These are phyloP conservation scores for Phasianus colchicus DNA, from an alignment of 2,113 vertebrate species.

Conservation along the genomic window DNA sequence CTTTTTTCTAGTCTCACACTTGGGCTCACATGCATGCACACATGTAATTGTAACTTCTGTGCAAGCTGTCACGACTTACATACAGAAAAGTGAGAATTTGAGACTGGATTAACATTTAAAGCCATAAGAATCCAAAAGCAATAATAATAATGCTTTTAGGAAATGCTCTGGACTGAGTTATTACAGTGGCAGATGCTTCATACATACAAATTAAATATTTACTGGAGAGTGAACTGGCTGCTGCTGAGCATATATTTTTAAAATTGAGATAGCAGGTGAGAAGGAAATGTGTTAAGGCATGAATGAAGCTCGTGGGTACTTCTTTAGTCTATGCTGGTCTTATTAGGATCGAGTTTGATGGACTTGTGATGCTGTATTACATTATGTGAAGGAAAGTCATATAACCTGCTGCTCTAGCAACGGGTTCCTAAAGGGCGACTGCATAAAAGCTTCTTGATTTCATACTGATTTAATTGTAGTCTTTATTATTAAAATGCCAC, in stretches of 20 bases:
- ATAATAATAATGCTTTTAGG: not conserved
- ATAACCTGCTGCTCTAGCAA: not conserved
- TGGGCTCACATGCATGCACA: not conserved
- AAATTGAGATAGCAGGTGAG: not conserved
- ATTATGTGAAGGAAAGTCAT: not conserved
- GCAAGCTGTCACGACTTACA: not conserved
- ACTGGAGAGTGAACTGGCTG: not conserved
- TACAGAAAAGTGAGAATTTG: not conserved
- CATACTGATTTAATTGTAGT: slow-evolving; percentile 2
- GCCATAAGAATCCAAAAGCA: not conserved
- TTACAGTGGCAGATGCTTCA: not conserved
- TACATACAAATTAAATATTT: not conserved
- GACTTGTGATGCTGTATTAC: not conserved
- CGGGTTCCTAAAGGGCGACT: not conserved
- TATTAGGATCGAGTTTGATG: not conserved
- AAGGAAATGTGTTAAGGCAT: not conserved
- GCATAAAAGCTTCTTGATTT: not conserved
- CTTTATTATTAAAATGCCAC: slow-evolving; percentile 6
- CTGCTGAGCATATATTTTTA: not conserved
- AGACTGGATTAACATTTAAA: not conserved
- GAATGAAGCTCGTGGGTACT: not conserved
- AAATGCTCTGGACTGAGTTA: not conserved
- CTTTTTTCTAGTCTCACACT: not conserved
- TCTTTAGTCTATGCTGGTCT: not conserved
- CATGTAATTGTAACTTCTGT: not conserved